Evolutionary conservation across 2,888 invertebrate species (phyloP), one percentile per base, ranked within the genome.

Genomic region (Aphodius granarius): DNA sequence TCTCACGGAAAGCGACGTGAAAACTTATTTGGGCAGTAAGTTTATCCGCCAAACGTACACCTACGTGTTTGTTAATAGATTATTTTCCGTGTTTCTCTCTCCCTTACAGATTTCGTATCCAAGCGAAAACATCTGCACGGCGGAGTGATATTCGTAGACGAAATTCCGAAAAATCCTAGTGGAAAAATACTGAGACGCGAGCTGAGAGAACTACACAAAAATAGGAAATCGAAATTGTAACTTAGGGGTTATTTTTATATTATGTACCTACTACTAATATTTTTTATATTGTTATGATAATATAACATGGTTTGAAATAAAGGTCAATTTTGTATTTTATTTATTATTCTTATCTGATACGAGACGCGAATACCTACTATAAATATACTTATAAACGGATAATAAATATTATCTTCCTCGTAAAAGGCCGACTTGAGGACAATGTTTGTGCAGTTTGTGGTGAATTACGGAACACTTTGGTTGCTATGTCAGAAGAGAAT

Each of bases 101-200:
- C 19, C 17, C 6, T 73, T 63, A 62, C 63, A 75, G 75, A 63
- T 68, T 75, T 75, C 16, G 72, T 75, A 1, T 94, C 94, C 0
- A 89, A 91, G 9, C 92, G 93, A 65, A 95, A 95, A 85, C 90
- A 89, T 81, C 87, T 95, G 66, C 90, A 93, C 77, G 95, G 94
- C 17, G 89, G 90, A 0, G 88, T 90, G 1, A 83, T 84, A 20
- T 90, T 91, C 78, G 79, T 89, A 2, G 83, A 87, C 0, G 83
- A 84, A 23, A 88, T 90, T 75, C 90, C 90, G 0, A 89, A 89
- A 80, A 87, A 86, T 73, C 80, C 86, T 0, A 84, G 86, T 68
- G 88, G 90, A 5, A 90, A 90, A 80, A 89, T 90, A 78, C 79
- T 89, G 16, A 84, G 89, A 66, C 83, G 84, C n/a, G 80, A 84